These are phyloP conservation scores for Polydrusus tereticollis DNA, from an alignment of 2,888 invertebrate genomes.

Conservation along the genomic window DNA sequence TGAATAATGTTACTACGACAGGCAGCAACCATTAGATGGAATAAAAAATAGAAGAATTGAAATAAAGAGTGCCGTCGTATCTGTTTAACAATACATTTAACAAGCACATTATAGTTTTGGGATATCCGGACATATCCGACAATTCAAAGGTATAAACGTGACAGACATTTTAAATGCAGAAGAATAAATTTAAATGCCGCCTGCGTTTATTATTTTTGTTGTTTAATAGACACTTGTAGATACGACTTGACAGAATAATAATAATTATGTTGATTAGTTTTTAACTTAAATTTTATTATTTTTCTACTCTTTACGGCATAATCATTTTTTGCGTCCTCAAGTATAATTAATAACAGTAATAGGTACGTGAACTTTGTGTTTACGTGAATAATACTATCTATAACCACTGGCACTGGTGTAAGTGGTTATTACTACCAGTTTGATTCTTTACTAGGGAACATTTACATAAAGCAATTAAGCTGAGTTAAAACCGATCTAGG, in stretches of 20 bases:
- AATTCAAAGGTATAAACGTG: slow-evolving; percentile 7
- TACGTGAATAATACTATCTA: background rate
- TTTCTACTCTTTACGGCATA: too few relatives aligned
- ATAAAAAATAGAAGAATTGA: slow-evolving; percentile 9
- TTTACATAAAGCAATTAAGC: background rate
- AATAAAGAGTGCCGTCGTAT: slow-evolving; percentile 2
- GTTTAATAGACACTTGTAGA: background rate
- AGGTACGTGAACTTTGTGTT: background rate
- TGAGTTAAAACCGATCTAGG: background rate
- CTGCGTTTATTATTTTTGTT: slow-evolving; percentile 3
- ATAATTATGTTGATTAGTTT: too few relatives aligned
- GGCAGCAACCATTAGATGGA: background rate
- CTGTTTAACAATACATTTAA: slow-evolving; percentile 13
- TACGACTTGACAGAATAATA: too few relatives aligned
- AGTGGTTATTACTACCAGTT: background rate
- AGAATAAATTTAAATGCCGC: background rate
- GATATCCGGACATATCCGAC: slow-evolving; percentile 27
- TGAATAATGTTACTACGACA: slow-evolving; percentile 6
- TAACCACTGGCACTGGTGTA: background rate
- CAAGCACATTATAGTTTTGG: slow-evolving; percentile 25
- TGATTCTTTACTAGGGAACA: background rate
- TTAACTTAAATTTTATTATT: too few relatives aligned
- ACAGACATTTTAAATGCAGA: background rate
- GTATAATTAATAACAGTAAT: background rate
- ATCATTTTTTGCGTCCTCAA: too few relatives aligned